Evolutionary conservation across 1,140 invertebrate genomes (phyloP).

Genomic region (Venturia canescens): DNA sequence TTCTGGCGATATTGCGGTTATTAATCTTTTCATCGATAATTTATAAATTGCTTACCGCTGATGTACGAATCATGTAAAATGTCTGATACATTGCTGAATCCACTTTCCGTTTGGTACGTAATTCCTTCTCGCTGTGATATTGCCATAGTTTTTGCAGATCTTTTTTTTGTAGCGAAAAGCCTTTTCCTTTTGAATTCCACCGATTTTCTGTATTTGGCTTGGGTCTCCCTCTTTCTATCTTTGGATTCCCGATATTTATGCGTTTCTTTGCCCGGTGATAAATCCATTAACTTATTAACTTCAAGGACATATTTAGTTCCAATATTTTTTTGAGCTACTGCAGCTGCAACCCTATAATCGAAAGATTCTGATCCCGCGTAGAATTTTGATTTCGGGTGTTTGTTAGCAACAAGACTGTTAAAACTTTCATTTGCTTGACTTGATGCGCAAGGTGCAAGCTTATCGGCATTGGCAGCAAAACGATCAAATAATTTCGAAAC

Average conservation of each 20-base stretch:
- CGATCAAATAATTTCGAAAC: constrained; percentile 36
- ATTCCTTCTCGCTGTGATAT: too few relatives aligned
- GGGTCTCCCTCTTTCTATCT: constrained; percentile 22
- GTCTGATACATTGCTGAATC: too few relatives aligned
- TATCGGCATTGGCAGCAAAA: constrained; percentile 47
- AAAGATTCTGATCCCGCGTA: constrained; percentile 40
- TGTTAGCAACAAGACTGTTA: constrained; percentile 43
- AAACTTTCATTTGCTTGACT: constrained; percentile 53
- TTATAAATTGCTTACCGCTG: too few relatives aligned
- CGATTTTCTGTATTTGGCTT: too few relatives aligned
- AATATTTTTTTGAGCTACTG: constrained; percentile 25
- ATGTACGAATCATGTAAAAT: too few relatives aligned
- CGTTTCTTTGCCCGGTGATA: constrained; percentile 8
- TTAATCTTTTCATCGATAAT: too few relatives aligned
- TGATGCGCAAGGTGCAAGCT: constrained; percentile 42
- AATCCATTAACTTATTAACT: not conserved
- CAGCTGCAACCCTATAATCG: constrained; percentile 22
- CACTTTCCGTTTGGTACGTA: too few relatives aligned
- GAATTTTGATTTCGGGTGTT: constrained; percentile 45
- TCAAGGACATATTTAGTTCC: constrained; percentile 1
- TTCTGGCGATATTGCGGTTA: too few relatives aligned
- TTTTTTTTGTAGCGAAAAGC: not conserved
- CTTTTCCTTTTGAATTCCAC: too few relatives aligned
- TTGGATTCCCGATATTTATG: constrained; percentile 21
- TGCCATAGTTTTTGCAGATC: not conserved